phyloP scores from a whole-genome alignment of 2,888 invertebrate genomes.

The Trissolcus japonicus region DNA sequence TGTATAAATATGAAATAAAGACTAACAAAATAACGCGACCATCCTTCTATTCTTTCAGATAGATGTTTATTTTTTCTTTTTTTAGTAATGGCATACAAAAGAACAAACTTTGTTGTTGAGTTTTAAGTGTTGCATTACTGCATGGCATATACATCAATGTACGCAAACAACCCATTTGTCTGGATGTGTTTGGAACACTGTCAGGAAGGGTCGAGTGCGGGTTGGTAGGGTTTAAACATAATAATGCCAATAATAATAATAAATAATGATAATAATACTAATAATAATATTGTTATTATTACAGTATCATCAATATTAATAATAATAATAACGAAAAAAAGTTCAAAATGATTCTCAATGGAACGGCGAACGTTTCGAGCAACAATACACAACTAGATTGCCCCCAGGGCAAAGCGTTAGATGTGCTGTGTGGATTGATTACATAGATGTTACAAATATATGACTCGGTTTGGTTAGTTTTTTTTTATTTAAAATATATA shows the following conservation, averaged over 20 bases:
- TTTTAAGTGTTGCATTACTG: constrained; percentile 26
- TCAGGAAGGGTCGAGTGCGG: neutral
- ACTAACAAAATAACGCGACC: neutral
- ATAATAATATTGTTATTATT: too few relatives aligned
- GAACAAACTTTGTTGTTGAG: constrained; percentile 13
- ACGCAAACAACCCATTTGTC: constrained; percentile 14
- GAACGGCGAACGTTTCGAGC: constrained; percentile 63
- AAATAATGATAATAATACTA: too few relatives aligned
- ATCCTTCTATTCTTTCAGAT: constrained; percentile 1
- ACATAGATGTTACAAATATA: constrained; percentile 45
- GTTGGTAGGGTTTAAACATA: constrained; percentile 12
- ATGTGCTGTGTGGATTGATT: constrained; percentile 33
- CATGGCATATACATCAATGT: constrained; percentile 15
- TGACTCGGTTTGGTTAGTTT: constrained; percentile 22
- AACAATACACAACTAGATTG: constrained; percentile 74
- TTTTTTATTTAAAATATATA: constrained; percentile 39
- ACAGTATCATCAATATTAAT: too few relatives aligned
- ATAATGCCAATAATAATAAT: constrained; percentile 6
- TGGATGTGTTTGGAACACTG: neutral
- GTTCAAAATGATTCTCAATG: constrained; percentile 25
- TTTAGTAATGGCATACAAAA: constrained; percentile 26
- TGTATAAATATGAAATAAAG: neutral
- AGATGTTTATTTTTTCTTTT: neutral
- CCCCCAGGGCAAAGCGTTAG: constrained; percentile 64
- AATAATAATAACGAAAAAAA: too few relatives aligned